A percentile compares a stretch with the other conserved stretches of the same genome.
These are phyloP conservation scores for Atopsyche davidsoni DNA, from an alignment of 1,140 invertebrate species.

Conservation along the genomic window DNA sequence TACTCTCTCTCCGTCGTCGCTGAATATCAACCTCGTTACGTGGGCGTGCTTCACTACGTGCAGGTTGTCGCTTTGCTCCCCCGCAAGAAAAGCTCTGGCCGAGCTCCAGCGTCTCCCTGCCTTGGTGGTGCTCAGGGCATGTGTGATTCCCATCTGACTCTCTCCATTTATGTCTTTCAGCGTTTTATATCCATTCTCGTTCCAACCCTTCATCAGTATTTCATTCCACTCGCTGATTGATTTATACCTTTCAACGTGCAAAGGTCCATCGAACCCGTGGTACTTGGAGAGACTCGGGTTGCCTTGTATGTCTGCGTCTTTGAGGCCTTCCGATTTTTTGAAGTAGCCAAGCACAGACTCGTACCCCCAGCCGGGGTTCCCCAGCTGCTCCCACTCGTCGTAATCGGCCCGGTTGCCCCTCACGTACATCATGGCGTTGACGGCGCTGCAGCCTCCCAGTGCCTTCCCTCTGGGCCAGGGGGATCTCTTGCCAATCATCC, in stretches of 20 bases:
- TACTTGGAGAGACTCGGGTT: conserved; percentile 2
- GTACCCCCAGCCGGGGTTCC: conserved; percentile 53
- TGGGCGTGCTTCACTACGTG: conserved; percentile 49
- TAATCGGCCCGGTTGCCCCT: conserved; percentile 53
- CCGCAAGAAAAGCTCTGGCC: conserved; percentile 48
- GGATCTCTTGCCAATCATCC: conserved; percentile 34
- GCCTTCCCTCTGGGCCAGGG: conserved; percentile 41
- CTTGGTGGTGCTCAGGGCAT: conserved; percentile 37
- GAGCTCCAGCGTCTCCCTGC: conserved; percentile 42
- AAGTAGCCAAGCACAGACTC: conserved; percentile 48
- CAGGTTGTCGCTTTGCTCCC: conserved; percentile 50
- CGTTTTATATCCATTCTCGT: conserved; percentile 36
- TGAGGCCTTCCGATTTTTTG: conserved; percentile 38
- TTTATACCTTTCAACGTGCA: conserved; percentile 8
- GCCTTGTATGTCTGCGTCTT: conserved; percentile 1
- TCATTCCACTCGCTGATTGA: conserved; percentile 35
- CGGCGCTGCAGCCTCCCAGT: conserved; percentile 49
- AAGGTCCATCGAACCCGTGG: conserved; percentile 6
- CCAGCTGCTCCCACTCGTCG: conserved; percentile 52
- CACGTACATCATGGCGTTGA: conserved; percentile 58
- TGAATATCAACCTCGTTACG: conserved; percentile 60
- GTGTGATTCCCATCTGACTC: conserved; percentile 51
- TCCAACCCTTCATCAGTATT: conserved; percentile 44
- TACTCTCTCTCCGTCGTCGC: conserved; percentile 50
- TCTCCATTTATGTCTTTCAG: conserved; percentile 53